Evolutionary conservation across 2,797 vertebrate species (phyloP).

Genomic region (Galaxias olidus): DNA sequence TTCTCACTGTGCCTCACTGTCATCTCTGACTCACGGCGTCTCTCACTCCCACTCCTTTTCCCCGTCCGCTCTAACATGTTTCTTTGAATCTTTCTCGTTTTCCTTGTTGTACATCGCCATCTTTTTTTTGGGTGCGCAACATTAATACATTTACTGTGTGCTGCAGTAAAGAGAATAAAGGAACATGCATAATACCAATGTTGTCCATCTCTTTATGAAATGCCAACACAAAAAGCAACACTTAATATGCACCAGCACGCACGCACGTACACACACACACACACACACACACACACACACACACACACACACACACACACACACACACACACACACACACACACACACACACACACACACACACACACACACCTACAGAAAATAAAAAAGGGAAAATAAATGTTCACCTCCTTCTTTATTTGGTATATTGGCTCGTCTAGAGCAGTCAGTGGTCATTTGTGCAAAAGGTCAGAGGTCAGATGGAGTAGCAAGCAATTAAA

Average conservation of each 20-base stretch:
- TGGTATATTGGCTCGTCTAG: constrained; percentile 23
- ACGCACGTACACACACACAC: constrained; percentile 40
- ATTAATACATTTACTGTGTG: too few relatives aligned
- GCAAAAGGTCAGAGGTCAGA: constrained; percentile 56
- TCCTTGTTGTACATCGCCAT: not conserved
- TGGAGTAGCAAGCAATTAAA: constrained; percentile 65
- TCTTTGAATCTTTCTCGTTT: not conserved
- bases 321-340: constrained; percentile 40
- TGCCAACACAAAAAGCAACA: too few relatives aligned
- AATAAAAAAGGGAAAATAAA: too few relatives aligned
- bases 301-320: not conserved
- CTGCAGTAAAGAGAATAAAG: too few relatives aligned
- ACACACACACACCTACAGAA: not conserved
- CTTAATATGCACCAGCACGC: too few relatives aligned
- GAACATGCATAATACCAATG: too few relatives aligned
- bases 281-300: not conserved
- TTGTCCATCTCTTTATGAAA: too few relatives aligned
- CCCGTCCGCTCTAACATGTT: constrained; percentile 24
- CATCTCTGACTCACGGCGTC: constrained; percentile 18
- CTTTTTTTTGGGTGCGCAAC: not conserved
- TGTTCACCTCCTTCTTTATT: constrained; percentile 1
- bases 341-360: constrained; percentile 11
- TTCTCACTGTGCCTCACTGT: not conserved
- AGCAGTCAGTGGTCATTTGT: constrained; percentile 43
- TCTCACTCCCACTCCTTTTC: constrained; percentile 12